Evolutionary conservation across 2,888 invertebrate genomes (phyloP).

Genomic region (Drosophila setosimentum): DNA sequence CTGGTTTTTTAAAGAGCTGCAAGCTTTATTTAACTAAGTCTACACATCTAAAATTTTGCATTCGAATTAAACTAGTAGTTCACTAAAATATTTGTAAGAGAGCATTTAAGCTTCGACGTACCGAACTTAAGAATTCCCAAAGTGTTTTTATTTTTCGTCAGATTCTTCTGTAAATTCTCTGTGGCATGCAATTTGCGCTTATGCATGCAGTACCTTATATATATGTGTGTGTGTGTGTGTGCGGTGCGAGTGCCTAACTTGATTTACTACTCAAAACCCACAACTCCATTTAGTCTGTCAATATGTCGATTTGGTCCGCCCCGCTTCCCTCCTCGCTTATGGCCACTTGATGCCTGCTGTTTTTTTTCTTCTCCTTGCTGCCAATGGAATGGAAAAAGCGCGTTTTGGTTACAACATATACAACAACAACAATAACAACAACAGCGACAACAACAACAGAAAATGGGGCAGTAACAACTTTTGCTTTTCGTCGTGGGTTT

Average conservation of each 20-base stretch:
- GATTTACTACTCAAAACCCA: slow-evolving; percentile 81
- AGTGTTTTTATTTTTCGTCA: slow-evolving; percentile 16
- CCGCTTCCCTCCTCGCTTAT: slow-evolving; percentile 42
- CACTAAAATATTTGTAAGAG: neutral
- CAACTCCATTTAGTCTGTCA: slow-evolving; percentile 81
- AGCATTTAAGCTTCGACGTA: slow-evolving; percentile 13
- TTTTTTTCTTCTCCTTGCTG: slow-evolving; percentile 30
- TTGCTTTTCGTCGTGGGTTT: slow-evolving; percentile 66
- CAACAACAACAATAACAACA: slow-evolving; percentile 45
- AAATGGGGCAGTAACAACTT: slow-evolving; percentile 56
- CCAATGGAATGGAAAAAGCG: slow-evolving; percentile 73
- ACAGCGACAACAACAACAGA: slow-evolving; percentile 35
- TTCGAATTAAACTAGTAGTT: neutral
- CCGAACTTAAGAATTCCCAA: neutral
- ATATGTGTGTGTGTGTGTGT: slow-evolving; percentile 40
- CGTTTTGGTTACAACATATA: slow-evolving; percentile 72
- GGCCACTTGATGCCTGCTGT: slow-evolving; percentile 25
- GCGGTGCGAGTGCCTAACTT: slow-evolving; percentile 71
- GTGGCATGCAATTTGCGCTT: slow-evolving; percentile 71
- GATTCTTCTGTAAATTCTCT: slow-evolving; percentile 60
- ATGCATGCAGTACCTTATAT: slow-evolving; percentile 55
- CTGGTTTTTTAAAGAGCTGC: neutral
- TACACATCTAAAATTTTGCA: neutral
- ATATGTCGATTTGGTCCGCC: slow-evolving; percentile 77
- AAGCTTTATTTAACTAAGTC: neutral